phyloP scores from a whole-genome alignment of 2,797 vertebrate species.

The Lycodopsis pacificus region DNA sequence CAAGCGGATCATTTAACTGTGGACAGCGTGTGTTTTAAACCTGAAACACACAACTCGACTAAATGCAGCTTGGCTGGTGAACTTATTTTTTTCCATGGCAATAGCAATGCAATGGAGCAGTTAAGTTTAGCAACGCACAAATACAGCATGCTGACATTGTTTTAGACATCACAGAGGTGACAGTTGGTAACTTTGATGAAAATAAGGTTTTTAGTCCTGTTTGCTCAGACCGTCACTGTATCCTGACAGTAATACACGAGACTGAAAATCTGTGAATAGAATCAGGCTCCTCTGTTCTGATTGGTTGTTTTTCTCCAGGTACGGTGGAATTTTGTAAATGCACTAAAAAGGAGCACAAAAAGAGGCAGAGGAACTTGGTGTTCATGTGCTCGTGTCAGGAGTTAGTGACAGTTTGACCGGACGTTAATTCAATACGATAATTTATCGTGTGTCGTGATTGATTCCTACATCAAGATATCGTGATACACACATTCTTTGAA shows the following conservation, averaged over 20 bases:
- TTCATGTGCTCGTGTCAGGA: neutral
- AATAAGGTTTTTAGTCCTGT: neutral
- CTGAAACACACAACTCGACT: neutral
- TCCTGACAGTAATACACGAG: neutral
- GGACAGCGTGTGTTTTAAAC: neutral
- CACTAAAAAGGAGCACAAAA: neutral
- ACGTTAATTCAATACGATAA: neutral
- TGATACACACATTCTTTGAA: neutral
- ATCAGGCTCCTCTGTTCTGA: neutral
- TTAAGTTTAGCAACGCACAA: constrained; percentile 11
- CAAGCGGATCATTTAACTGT: neutral
- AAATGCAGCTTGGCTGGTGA: neutral
- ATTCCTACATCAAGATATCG: too few relatives aligned
- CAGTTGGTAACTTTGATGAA: neutral
- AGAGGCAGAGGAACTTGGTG: neutral
- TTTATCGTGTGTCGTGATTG: neutral
- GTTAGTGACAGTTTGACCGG: too few relatives aligned
- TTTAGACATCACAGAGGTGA: constrained; percentile 8
- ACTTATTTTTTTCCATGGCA: neutral
- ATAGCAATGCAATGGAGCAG: neutral
- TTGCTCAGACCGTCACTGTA: neutral
- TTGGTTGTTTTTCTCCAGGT: neutral
- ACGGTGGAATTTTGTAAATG: neutral
- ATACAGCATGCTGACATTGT: constrained; percentile 16
- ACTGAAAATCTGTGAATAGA: neutral